phyloP scores from a whole-genome alignment of 2,113 vertebrate species.

The Isurus oxyrinchus region DNA sequence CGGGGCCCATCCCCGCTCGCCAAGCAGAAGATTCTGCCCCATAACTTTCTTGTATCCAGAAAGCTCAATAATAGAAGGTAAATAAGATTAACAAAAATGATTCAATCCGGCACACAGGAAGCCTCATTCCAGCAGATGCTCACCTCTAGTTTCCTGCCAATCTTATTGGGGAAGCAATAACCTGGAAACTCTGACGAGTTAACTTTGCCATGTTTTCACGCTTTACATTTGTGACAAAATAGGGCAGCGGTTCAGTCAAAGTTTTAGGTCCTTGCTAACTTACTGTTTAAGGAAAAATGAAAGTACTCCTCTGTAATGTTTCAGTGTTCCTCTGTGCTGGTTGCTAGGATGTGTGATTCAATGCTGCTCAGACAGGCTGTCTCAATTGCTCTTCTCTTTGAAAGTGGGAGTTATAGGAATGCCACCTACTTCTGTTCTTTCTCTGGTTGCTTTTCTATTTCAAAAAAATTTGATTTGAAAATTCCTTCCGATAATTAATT shows the following conservation, averaged over 20 bases:
- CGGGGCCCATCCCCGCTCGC: too few species aligned
- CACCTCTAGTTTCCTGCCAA: not conserved
- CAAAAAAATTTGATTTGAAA: constrained; percentile 23
- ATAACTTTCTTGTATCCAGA: not conserved
- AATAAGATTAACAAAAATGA: not conserved
- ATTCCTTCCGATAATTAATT: constrained; percentile 35
- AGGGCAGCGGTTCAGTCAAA: not conserved
- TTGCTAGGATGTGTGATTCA: constrained; percentile 20
- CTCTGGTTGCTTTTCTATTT: not conserved
- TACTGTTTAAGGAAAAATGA: not conserved
- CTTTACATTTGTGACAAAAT: not conserved
- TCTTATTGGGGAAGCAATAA: not conserved
- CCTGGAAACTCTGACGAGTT: not conserved
- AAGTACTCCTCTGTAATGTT: not conserved
- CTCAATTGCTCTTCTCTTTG: not conserved
- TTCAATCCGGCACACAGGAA: not conserved
- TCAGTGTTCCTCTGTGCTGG: constrained; percentile 23
- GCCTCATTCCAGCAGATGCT: not conserved
- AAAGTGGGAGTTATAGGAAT: not conserved
- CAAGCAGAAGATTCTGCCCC: too few species aligned
- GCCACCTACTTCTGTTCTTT: constrained; percentile 1
- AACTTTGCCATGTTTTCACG: not conserved
- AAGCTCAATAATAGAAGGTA: not conserved
- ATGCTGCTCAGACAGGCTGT: not conserved
- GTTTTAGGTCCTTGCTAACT: not conserved